Conservation (phyloP, 37 sponge, comb jelly and placozoan species). For the Beroe forskalii region DNA sequence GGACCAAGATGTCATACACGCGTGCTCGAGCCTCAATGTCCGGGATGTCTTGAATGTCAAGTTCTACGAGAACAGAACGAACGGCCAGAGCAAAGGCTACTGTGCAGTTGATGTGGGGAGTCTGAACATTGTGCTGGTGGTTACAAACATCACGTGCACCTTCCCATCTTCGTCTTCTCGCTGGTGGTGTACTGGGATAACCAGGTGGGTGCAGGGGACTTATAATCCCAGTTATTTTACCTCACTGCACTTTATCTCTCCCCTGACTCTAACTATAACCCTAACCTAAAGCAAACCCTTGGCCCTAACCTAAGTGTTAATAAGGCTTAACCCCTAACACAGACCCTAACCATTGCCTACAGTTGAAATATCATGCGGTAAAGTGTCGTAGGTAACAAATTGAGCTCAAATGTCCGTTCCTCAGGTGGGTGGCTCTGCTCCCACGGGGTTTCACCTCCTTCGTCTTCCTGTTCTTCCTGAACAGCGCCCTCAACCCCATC, state of each 20-base stretch:
- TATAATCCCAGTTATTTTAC: too few species aligned
- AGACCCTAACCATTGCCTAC: too few species aligned
- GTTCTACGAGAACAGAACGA: constrained; percentile 92
- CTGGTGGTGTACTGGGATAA: constrained; percentile 57
- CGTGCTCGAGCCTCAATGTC: constrained; percentile 70
- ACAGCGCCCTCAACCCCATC: constrained; percentile 62
- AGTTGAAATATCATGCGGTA: too few species aligned
- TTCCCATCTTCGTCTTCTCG: constrained; percentile 63
- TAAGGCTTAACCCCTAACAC: too few species aligned
- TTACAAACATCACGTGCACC: constrained; percentile 43
- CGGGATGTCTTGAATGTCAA: constrained; percentile 74
- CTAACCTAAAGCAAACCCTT: too few species aligned
- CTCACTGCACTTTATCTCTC: too few species aligned
- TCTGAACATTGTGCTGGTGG: constrained; percentile 53
- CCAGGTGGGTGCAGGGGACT: too few species aligned
- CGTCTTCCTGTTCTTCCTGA: constrained; percentile 60
- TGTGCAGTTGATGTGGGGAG: constrained; percentile 47
- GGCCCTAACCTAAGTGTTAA: too few species aligned
- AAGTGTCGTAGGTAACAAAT: too few species aligned
- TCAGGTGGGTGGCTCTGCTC: not conserved
- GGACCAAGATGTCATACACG: constrained; percentile 77
- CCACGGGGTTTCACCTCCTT: not conserved
- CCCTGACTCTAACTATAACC: too few species aligned
- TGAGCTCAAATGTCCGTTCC: too few species aligned
- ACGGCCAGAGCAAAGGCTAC: constrained; percentile 93